Conservation (phyloP, 1,140 invertebrate species). For the Pentalonia nigronervosa region DNA sequence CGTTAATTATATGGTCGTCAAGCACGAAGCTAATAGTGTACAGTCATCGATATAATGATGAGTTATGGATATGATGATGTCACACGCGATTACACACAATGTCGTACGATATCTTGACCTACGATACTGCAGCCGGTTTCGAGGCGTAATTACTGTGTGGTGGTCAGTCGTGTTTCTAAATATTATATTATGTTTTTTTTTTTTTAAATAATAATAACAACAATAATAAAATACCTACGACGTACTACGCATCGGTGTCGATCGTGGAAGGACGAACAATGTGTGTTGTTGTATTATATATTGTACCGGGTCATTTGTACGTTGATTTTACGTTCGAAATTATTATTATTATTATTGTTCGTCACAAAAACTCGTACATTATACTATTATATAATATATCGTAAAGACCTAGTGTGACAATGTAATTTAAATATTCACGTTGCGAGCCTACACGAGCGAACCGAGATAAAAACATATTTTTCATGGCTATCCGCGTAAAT, state of each 20-base stretch:
- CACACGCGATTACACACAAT: background rate
- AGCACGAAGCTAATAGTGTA: background rate
- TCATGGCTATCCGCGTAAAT: background rate
- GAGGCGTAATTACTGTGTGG: background rate
- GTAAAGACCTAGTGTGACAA: too few relatives aligned
- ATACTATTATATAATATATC: too few relatives aligned
- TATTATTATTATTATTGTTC: background rate
- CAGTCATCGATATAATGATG: background rate
- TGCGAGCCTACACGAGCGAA: background rate
- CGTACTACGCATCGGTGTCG: background rate
- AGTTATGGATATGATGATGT: background rate
- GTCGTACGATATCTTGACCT: slow-evolving; percentile 8
- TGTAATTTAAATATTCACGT: background rate
- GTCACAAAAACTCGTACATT: background rate
- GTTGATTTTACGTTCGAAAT: background rate
- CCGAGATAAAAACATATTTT: background rate
- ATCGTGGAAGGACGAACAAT: background rate
- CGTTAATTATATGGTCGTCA: background rate
- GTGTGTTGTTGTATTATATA: background rate
- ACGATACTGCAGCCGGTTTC: slow-evolving; percentile 11
- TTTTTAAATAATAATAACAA: background rate
- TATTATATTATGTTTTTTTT: background rate
- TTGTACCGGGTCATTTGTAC: too few relatives aligned
- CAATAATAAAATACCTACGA: background rate
- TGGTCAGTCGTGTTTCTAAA: background rate